Evolutionary conservation across 2,888 invertebrate genomes (phyloP).

Genomic region (Ophioninae sp.): DNA sequence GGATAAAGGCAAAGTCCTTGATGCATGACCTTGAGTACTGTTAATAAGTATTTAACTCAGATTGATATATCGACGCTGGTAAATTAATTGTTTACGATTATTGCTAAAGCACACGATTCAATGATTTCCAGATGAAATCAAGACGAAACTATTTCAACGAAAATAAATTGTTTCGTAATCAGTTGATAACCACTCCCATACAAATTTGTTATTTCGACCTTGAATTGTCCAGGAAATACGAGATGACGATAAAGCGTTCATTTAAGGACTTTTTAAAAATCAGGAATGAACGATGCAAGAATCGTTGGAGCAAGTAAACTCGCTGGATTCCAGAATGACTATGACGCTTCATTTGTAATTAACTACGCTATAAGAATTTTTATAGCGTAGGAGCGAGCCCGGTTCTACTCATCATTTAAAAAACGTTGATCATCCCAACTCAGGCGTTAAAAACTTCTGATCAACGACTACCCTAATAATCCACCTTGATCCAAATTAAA

Average conservation of each 20-base stretch:
- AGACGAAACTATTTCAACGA: background rate
- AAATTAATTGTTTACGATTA: background rate
- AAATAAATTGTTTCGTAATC: background rate
- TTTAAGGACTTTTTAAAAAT: background rate
- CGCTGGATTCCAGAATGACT: background rate
- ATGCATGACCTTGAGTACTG: background rate
- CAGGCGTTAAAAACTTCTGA: background rate
- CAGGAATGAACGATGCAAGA: background rate
- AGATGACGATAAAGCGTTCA: background rate
- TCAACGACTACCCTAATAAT: background rate
- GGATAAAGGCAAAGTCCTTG: background rate
- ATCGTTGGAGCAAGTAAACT: background rate
- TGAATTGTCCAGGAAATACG: background rate
- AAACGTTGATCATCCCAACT: background rate
- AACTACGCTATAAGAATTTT: background rate
- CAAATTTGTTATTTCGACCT: background rate
- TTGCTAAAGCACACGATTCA: background rate
- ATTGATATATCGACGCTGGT: background rate
- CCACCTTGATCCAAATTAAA: background rate
- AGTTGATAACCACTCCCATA: background rate
- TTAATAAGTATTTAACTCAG: background rate
- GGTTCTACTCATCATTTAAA: background rate
- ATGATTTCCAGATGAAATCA: background rate
- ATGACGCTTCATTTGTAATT: background rate
- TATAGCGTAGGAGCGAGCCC: background rate